These are phyloP conservation scores for Mesoclemmys tuberculata DNA, from an alignment of 2,113 vertebrate species.

Conservation along the genomic window DNA sequence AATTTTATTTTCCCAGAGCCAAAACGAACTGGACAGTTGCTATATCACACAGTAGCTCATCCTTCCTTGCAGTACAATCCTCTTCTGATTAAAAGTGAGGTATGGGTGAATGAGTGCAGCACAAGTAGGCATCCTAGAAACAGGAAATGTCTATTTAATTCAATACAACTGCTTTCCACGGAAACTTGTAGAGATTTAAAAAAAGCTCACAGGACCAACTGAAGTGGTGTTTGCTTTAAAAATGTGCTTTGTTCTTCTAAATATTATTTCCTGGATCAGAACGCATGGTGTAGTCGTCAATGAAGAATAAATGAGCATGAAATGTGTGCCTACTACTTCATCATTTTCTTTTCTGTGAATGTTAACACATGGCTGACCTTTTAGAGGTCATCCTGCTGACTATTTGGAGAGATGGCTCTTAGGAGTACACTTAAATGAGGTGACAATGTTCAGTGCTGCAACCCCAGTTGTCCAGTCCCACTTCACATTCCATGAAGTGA, in stretches of 20 bases:
- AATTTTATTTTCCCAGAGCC: not conserved
- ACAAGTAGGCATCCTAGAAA: not conserved
- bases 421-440: not conserved
- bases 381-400: not conserved
- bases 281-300: not conserved
- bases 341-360: not conserved
- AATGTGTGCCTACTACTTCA: not conserved
- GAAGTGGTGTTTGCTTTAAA: not conserved
- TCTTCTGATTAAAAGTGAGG: not conserved
- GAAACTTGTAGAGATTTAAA: not conserved
- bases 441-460: not conserved
- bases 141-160: not conserved
- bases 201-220: not conserved
- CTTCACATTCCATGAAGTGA: not conserved
- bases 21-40: not conserved
- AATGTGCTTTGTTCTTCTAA: no score
- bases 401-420: not conserved
- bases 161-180: not conserved
- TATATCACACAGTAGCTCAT: not conserved
- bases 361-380: not conserved
- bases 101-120: not conserved
- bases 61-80: not conserved
- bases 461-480: not conserved
- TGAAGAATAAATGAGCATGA: not conserved
- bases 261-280: not conserved